Percentiles rank a stretch among this genome's conserved stretches.
Evolutionary conservation across 1,140 invertebrate species (phyloP).

Genomic region (Musca vetustissima): DNA sequence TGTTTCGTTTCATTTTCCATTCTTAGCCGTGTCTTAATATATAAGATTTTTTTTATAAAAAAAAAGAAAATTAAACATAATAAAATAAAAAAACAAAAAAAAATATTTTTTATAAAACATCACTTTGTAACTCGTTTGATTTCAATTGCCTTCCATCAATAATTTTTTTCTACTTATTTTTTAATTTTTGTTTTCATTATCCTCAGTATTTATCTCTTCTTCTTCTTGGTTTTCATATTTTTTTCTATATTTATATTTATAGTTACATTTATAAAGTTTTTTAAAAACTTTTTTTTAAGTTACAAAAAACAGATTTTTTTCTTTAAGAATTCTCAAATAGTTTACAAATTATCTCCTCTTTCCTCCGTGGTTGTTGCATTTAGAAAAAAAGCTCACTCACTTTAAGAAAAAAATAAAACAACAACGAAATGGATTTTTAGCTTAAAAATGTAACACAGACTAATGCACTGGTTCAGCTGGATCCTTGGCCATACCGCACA

Average conservation of each 20-base stretch:
- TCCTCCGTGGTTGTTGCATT: not conserved
- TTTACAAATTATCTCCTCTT: conserved; percentile 9
- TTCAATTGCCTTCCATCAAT: conserved; percentile 43
- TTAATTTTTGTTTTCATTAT: conserved; percentile 36
- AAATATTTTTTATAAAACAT: conserved; percentile 44
- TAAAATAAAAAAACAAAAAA: conserved; percentile 15
- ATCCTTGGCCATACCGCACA: conserved; percentile 10
- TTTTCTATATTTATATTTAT: conserved; percentile 4
- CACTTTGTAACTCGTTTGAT: conserved; percentile 55
- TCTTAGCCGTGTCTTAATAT: not conserved
- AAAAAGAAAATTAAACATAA: not conserved
- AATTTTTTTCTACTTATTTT: conserved; percentile 27
- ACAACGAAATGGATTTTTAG: not conserved
- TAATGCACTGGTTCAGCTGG: conserved; percentile 49
- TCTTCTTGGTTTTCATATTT: not conserved
- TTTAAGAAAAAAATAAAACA: not conserved
- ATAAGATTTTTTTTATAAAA: not conserved
- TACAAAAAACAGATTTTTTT: conserved; percentile 10
- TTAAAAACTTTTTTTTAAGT: conserved; percentile 19
- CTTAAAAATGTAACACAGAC: conserved; percentile 45
- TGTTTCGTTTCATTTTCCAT: not conserved
- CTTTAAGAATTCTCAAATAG: conserved; percentile 8
- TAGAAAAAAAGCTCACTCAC: too few relatives aligned
- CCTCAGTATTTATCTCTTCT: conserved; percentile 40
- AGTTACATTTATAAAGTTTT: conserved; percentile 29